Conservation (phyloP, 2,113 vertebrate species). For the Galeopterus variegatus region DNA sequence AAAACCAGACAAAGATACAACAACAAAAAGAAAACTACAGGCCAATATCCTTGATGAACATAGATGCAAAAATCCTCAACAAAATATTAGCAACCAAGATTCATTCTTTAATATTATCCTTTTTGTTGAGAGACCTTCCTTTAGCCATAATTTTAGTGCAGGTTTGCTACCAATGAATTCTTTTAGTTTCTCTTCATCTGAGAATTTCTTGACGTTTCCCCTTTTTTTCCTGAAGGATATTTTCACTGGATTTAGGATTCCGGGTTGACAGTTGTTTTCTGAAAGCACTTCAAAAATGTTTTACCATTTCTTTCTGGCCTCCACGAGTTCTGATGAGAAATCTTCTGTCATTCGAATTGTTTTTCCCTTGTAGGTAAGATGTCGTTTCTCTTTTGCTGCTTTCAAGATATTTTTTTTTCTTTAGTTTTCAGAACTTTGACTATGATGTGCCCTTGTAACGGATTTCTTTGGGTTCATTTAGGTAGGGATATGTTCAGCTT, state of each 20-base stretch:
- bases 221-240: slow-evolving; percentile 52
- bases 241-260: slow-evolving; percentile 1
- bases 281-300: background rate
- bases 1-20: too few species aligned
- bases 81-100: background rate
- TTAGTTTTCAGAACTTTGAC: slow-evolving; percentile 55
- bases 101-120: slow-evolving; percentile 40
- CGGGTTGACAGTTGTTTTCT: slow-evolving; percentile 51
- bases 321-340: slow-evolving; percentile 40
- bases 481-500: slow-evolving; percentile 31
- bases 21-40: too few species aligned
- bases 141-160: slow-evolving; percentile 58
- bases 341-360: slow-evolving; percentile 22
- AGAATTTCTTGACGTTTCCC: slow-evolving; percentile 31
- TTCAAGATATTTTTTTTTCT: slow-evolving; percentile 28
- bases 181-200: slow-evolving; percentile 49
- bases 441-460: background rate
- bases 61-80: too few species aligned
- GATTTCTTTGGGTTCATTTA: slow-evolving; percentile 48
- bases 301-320: slow-evolving; percentile 15
- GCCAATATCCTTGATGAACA: too few species aligned
- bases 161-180: slow-evolving; percentile 12
- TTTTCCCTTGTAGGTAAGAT: background rate
- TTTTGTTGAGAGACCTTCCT: slow-evolving; percentile 56
- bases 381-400: slow-evolving; percentile 33